A percentile compares a stretch with the other conserved stretches of the same genome.
Evolutionary conservation across 2,888 invertebrate genomes (phyloP).

Genomic region (Adineta ricciae): DNA sequence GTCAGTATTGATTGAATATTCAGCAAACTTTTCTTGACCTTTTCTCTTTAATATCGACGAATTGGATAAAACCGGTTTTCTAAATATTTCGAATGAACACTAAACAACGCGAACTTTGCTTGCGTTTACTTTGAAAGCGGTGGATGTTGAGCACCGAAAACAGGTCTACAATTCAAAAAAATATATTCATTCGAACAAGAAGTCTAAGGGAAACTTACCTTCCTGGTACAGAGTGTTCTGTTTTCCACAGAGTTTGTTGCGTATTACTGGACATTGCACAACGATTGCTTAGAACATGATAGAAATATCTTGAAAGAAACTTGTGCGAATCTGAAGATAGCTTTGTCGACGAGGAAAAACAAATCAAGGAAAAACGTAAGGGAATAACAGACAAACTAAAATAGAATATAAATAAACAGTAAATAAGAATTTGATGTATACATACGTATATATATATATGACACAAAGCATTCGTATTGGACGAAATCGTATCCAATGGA

Average conservation of each 20-base stretch:
- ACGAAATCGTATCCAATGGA: background rate
- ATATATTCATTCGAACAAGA: background rate
- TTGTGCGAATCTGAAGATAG: background rate
- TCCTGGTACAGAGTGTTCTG: background rate
- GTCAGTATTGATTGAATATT: slow-evolving; percentile 3
- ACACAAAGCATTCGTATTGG: background rate
- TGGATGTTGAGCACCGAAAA: slow-evolving; percentile 5
- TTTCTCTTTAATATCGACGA: background rate
- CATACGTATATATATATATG: background rate
- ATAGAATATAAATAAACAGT: background rate
- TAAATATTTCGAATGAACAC: background rate
- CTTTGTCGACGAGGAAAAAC: background rate
- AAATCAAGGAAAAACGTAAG: background rate
- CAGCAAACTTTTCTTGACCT: slow-evolving; percentile 3
- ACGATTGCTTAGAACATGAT: background rate
- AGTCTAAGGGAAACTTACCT: background rate
- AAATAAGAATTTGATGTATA: background rate
- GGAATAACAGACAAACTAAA: background rate
- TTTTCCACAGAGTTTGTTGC: background rate
- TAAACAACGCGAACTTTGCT: too few relatives aligned
- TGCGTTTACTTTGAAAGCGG: background rate
- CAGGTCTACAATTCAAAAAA: background rate
- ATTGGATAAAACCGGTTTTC: background rate
- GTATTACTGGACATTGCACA: background rate
- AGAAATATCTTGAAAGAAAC: background rate